These are phyloP conservation scores for Pammene fasciana DNA, from an alignment of 2,888 invertebrate genomes.

Conservation along the genomic window DNA sequence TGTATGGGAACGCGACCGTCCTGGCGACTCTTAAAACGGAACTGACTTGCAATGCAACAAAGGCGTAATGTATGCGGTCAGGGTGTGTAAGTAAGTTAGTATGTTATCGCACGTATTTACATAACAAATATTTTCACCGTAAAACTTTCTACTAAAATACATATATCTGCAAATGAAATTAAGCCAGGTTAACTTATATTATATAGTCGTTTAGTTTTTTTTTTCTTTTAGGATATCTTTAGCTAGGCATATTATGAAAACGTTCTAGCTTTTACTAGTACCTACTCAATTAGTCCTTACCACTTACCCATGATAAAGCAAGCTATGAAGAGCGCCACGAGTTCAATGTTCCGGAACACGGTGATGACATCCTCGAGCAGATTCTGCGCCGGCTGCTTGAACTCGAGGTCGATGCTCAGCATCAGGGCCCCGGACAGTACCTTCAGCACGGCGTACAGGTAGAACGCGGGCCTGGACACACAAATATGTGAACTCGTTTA, in stretches of 20 bases:
- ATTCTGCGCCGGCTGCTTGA: constrained; percentile 88
- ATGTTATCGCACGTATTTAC: not conserved
- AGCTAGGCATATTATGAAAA: too few species aligned
- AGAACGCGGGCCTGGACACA: constrained; percentile 87
- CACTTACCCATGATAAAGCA: constrained; percentile 88
- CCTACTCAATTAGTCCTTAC: constrained; percentile 66
- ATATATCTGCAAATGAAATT: not conserved
- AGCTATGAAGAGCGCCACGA: constrained; percentile 88
- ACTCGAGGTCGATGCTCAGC: constrained; percentile 88
- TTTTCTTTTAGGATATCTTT: too few species aligned
- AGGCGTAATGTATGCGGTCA: not conserved
- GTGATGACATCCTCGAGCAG: constrained; percentile 87
- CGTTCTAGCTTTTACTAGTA: too few species aligned
- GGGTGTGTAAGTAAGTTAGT: not conserved
- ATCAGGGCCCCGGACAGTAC: constrained; percentile 86
- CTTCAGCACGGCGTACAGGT: constrained; percentile 88
- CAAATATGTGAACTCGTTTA: not conserved
- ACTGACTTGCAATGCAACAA: constrained; percentile 9
- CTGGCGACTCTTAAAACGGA: not conserved
- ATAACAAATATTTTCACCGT: constrained; percentile 4
- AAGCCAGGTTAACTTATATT: constrained; percentile 6
- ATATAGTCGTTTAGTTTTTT: too few species aligned
- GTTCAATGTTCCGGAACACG: constrained; percentile 87
- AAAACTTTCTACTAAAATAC: not conserved
- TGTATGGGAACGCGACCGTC: too few species aligned